Conservation (phyloP, 2,888 invertebrate genomes). For the Dolichomitus sp. region DNA sequence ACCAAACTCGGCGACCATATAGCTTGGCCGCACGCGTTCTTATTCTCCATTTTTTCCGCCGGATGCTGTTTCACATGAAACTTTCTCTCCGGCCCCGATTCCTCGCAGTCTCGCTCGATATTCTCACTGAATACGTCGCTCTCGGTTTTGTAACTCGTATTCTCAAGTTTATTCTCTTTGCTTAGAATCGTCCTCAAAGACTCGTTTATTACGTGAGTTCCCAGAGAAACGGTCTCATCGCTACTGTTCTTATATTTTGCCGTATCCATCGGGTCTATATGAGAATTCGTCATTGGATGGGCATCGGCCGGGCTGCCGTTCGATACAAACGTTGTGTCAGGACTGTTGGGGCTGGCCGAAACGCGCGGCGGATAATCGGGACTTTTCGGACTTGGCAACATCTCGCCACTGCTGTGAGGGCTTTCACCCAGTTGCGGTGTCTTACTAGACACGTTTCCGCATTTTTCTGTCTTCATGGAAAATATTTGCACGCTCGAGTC, state of each 20-base stretch:
- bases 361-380: conserved; percentile 83
- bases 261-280: conserved; percentile 69
- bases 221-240: conserved; percentile 15
- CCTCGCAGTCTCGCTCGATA: conserved; percentile 3
- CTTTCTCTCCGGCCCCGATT: not conserved
- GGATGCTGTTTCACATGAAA: conserved; percentile 73
- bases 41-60: conserved; percentile 56
- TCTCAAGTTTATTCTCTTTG: conserved; percentile 15
- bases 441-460: conserved; percentile 78
- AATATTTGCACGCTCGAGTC: conserved; percentile 44
- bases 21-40: conserved; percentile 34
- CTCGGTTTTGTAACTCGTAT: not conserved
- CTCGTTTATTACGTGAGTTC: conserved; percentile 23
- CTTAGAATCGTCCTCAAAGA: conserved; percentile 1
- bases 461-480: conserved; percentile 74
- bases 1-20: conserved; percentile 34
- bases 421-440: conserved; percentile 82
- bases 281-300: conserved; percentile 34
- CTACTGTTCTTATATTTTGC: conserved; percentile 69
- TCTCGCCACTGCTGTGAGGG: conserved; percentile 78
- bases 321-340: conserved; percentile 73
- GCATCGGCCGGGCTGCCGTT: conserved; percentile 57
- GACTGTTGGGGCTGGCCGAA: conserved; percentile 78
- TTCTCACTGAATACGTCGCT: conserved; percentile 3
- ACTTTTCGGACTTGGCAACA: conserved; percentile 82